A percentile compares a stretch with the other conserved stretches of the same genome.
Conservation (phyloP, 2,113 vertebrate species). For the Clarias macrocephalus region DNA sequence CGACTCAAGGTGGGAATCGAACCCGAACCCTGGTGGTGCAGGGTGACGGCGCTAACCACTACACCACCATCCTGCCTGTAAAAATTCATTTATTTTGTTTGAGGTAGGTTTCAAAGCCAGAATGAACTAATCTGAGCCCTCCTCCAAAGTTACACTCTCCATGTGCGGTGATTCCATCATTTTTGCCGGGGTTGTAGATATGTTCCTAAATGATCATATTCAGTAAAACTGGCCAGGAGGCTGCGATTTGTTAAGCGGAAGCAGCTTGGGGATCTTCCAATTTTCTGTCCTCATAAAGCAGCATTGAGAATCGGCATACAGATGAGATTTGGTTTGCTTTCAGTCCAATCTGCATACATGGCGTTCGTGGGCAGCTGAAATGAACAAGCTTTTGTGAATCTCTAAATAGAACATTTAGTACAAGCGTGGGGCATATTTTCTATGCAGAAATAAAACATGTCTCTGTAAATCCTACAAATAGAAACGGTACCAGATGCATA, state of each 20-base stretch:
- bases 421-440: slow-evolving; percentile 8
- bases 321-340: slow-evolving; percentile 29
- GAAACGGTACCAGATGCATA: neutral
- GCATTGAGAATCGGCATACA: slow-evolving; percentile 8
- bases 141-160: no score
- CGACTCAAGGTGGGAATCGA: no score
- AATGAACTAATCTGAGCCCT: no score
- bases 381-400: slow-evolving; percentile 14
- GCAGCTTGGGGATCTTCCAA: slow-evolving; percentile 12
- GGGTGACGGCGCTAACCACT: no score
- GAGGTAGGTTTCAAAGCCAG: no score
- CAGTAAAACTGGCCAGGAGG: neutral
- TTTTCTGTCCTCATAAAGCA: slow-evolving; percentile 26
- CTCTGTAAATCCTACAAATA: neutral
- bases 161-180: no score
- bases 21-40: no score
- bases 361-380: slow-evolving; percentile 6
- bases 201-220: slow-evolving; percentile 2
- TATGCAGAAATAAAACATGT: neutral
- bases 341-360: slow-evolving; percentile 19
- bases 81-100: no score
- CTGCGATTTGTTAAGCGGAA: neutral
- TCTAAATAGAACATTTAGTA: slow-evolving; percentile 22
- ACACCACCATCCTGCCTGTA: no score
- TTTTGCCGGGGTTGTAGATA: neutral